Evolutionary conservation across 2,888 invertebrate species (phyloP).

Genomic region (Protula sp.): DNA sequence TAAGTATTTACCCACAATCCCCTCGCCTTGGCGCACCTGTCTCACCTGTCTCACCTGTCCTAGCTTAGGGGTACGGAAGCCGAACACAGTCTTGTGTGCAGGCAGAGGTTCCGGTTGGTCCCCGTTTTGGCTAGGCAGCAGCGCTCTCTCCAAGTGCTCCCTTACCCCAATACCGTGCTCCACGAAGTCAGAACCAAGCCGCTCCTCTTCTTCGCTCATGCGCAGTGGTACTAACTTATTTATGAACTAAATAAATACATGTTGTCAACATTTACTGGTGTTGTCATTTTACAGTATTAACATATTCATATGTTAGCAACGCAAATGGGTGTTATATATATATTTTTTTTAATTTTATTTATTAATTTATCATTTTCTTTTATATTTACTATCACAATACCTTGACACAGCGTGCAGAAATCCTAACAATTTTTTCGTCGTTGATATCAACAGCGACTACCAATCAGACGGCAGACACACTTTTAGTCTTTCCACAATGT

Average conservation of each 20-base stretch:
- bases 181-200: constrained; percentile 81
- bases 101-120: not conserved
- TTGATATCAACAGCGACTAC: too few relatives aligned
- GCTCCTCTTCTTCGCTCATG: constrained; percentile 78
- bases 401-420: too few relatives aligned
- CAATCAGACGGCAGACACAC: too few relatives aligned
- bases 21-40: too few relatives aligned
- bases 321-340: not conserved
- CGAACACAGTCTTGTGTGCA: constrained; percentile 2
- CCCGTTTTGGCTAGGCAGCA: not conserved
- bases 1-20: too few relatives aligned
- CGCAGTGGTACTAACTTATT: constrained; percentile 58
- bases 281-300: not conserved
- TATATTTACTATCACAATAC: not conserved
- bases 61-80: too few relatives aligned
- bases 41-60: too few relatives aligned
- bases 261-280: not conserved
- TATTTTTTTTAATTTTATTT: not conserved
- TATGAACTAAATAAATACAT: constrained; percentile 15
- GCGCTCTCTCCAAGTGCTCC: not conserved
- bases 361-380: not conserved
- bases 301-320: not conserved
- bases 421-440: too few relatives aligned
- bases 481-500: too few relatives aligned
- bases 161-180: constrained; percentile 74